Conservation (phyloP, 2,888 invertebrate genomes). For the Bombylius major region DNA sequence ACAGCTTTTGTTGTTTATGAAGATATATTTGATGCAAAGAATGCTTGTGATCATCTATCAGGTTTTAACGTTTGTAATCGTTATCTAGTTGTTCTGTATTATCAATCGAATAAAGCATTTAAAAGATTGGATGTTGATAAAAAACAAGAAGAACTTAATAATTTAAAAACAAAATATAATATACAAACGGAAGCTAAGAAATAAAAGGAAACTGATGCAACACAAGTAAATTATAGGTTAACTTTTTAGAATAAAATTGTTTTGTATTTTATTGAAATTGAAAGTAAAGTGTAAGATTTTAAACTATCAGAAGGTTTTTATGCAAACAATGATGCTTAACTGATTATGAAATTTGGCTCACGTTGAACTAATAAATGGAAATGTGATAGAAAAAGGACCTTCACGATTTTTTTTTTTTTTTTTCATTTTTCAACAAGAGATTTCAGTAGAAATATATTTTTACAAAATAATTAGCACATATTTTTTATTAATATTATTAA, state of each 20-base stretch:
- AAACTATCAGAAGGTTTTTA: too few species aligned
- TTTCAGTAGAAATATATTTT: too few species aligned
- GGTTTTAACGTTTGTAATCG: slow-evolving; percentile 99
- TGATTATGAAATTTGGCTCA: too few species aligned
- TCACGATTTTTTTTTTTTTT: too few species aligned
- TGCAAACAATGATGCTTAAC: too few species aligned
- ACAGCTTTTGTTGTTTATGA: slow-evolving; percentile 99
- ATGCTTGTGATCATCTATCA: slow-evolving; percentile 97
- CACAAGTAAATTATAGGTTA: background rate
- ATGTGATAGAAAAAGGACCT: too few species aligned
- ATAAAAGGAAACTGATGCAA: slow-evolving; percentile 21
- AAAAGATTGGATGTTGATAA: slow-evolving; percentile 91
- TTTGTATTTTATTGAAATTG: background rate
- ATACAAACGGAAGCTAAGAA: slow-evolving; percentile 47
- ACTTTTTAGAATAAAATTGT: background rate
- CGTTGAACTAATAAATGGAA: too few species aligned
- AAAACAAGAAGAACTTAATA: slow-evolving; percentile 90
- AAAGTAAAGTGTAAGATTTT: too few species aligned
- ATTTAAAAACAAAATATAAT: slow-evolving; percentile 90
- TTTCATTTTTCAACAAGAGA: too few species aligned
- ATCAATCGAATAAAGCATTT: slow-evolving; percentile 92
- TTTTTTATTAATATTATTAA: too few species aligned
- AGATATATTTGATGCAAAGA: slow-evolving; percentile 99
- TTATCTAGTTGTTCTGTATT: slow-evolving; percentile 97
- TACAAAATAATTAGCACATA: too few species aligned